Base-by-base conservation (phyloP, 2,888 invertebrate species). In the Cheilosia urbana region DNA sequence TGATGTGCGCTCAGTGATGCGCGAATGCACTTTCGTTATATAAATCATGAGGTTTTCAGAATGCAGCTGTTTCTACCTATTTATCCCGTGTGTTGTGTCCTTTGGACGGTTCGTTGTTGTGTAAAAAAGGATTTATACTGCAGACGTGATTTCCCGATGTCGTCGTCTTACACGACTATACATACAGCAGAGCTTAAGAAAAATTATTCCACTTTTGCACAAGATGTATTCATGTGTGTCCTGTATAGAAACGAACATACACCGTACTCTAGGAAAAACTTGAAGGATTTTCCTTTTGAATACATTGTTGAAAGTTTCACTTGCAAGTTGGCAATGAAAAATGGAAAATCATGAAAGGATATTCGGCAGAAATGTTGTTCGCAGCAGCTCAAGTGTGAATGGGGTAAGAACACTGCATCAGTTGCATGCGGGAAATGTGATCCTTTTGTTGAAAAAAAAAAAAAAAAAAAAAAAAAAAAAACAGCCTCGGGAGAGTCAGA, bases 21-120 rank as follows among this genome's bases (percentile, higher is more conserved):
- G 80, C 84, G 84, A 84, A 84, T 84, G 84, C 84, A 84, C 80
- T 80, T 84, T 84, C 80, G 75, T 80, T 84, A 71, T 84, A 84
- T 84, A 80, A 84, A 84, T 84, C 84, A 80, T 80, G 71, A 62
- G 75, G 71, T 79, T 75, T 78, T 71, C 65, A 42, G 55, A 75
- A 84, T 80, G 84, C 84, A 80, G 84, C 84, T 80, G 80, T 80
- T 71, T 21, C 73, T 53, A 57, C 55, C 75, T 80, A 80, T 80
- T 84, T 80, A 80, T 80, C 65, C 79, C 55, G 45, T 58, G 53
- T 62, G 15, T n/a, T 24, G 66, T 66, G 66, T 66, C 34, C 45
- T 58, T 60, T 37, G 11, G 57, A 37, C 47, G 53, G 49, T 62
- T 57, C 58, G 62, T 49, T 55, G 60, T 49, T 83, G 57, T 71